These are phyloP conservation scores for Ochropacha duplaris DNA, from an alignment of 2,888 invertebrate genomes.

Conservation along the genomic window DNA sequence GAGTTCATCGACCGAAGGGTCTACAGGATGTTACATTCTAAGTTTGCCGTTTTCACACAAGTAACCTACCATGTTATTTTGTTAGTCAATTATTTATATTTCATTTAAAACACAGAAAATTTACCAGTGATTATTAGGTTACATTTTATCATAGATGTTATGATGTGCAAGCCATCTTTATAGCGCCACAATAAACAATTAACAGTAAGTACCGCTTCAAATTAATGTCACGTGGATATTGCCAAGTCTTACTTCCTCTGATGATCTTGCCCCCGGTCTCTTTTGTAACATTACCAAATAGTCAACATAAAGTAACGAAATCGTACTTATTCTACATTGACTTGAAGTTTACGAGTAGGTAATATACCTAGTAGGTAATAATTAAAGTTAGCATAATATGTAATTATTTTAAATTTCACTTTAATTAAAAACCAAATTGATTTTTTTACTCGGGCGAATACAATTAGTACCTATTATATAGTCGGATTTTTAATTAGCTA, in stretches of 20 bases:
- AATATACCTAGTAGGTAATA: neutral
- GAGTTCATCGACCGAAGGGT: too few species aligned
- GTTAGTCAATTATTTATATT: too few species aligned
- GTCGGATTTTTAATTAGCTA: too few species aligned
- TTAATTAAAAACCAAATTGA: neutral
- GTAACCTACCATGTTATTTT: too few species aligned
- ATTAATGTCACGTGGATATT: slow-evolving; percentile 15
- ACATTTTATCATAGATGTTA: neutral
- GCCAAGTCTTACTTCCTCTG: slow-evolving; percentile 26
- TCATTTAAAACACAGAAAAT: too few species aligned
- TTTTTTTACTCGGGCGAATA: too few species aligned
- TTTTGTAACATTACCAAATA: neutral
- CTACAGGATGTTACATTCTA: too few species aligned
- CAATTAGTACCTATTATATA: too few species aligned
- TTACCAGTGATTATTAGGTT: neutral
- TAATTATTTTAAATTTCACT: neutral
- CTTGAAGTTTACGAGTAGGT: neutral
- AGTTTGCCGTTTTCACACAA: too few species aligned
- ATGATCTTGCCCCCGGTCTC: slow-evolving; percentile 13
- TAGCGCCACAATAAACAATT: neutral
- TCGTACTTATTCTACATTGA: neutral
- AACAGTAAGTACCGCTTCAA: neutral
- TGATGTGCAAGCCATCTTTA: neutral
- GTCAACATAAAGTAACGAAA: neutral
- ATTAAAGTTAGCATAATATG: neutral